Percentiles rank a stretch among this genome's conserved stretches.
phyloP scores from a whole-genome alignment of 2,888 invertebrate genomes.

The Neoascia interrupta region DNA sequence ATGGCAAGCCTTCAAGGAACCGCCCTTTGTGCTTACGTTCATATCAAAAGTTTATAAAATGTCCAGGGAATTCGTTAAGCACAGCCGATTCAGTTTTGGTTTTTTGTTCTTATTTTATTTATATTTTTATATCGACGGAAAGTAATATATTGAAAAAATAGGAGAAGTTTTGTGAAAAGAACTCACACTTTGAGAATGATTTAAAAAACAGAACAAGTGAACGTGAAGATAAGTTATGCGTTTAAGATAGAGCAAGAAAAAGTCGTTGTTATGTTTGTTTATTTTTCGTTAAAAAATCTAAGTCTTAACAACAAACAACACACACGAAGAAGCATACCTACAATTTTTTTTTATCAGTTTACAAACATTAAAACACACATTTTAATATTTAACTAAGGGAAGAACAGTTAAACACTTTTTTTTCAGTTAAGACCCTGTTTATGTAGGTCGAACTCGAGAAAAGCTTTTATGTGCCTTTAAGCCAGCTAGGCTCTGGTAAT shows the following conservation, averaged over 20 bases:
- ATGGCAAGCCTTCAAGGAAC: conserved; percentile 41
- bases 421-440: conserved; percentile 9
- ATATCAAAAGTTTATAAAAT: conserved; percentile 67
- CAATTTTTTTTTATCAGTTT: conserved; percentile 19
- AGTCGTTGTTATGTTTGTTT: too few species aligned
- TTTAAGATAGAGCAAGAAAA: too few species aligned
- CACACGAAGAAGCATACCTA: conserved; percentile 43
- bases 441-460: conserved; percentile 20
- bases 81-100: conserved; percentile 43
- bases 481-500: conserved; percentile 13
- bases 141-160: conserved; percentile 7
- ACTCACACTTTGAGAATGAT: too few species aligned
- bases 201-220: too few species aligned
- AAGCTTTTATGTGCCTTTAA: conserved; percentile 44
- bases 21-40: conserved; percentile 42
- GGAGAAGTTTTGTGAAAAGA: conserved; percentile 17
- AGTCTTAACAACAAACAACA: conserved; percentile 40
- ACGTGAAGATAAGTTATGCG: too few species aligned
- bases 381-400: conserved; percentile 48
- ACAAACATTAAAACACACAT: conserved; percentile 52
- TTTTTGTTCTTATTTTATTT: too few species aligned
- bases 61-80: conserved; percentile 63
- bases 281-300: too few species aligned
- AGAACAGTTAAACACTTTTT: conserved; percentile 26
- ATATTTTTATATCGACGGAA: too few species aligned